A percentile compares a stretch with the other conserved stretches of the same genome.
phyloP scores from a whole-genome alignment of 2,888 invertebrate genomes.

The Rhagophthalmus giganteus region DNA sequence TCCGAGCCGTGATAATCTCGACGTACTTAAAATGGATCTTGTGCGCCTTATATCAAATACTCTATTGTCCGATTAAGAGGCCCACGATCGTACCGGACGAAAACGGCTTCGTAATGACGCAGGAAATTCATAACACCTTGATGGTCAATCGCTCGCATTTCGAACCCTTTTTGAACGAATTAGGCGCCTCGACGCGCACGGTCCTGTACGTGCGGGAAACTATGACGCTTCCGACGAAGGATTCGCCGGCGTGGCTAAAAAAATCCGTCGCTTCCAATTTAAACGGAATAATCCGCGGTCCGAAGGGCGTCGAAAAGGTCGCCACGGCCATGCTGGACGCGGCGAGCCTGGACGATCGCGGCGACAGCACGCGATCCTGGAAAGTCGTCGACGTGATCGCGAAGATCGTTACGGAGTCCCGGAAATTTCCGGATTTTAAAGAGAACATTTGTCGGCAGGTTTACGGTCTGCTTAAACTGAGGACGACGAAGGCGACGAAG shows the following conservation, averaged over 20 bases:
- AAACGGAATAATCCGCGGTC: constrained; percentile 61
- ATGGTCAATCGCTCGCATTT: constrained; percentile 59
- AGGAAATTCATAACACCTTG: constrained; percentile 60
- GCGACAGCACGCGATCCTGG: constrained; percentile 65
- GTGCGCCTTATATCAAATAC: constrained; percentile 69
- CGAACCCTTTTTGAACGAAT: constrained; percentile 55
- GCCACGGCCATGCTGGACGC: constrained; percentile 64
- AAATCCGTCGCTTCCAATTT: constrained; percentile 64
- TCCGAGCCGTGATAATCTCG: constrained; percentile 62
- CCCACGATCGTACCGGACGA: constrained; percentile 48
- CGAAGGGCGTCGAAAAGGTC: constrained; percentile 67
- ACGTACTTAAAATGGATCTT: constrained; percentile 65
- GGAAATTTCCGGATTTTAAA: constrained; percentile 61
- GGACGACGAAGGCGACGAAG: constrained; percentile 55
- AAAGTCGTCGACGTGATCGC: constrained; percentile 68
- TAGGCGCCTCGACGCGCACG: constrained; percentile 63
- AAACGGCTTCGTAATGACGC: constrained; percentile 59
- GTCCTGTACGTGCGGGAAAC: constrained; percentile 68
- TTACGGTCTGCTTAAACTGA: constrained; percentile 54
- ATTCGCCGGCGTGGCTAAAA: constrained; percentile 67
- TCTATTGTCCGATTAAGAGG: constrained; percentile 67
- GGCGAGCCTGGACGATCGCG: constrained; percentile 35
- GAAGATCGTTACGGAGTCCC: constrained; percentile 63
- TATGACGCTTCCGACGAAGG: constrained; percentile 63
- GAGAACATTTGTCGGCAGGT: constrained; percentile 60